These are phyloP conservation scores for Gibbula magus DNA, from an alignment of 2,888 invertebrate genomes.

Conservation along the genomic window DNA sequence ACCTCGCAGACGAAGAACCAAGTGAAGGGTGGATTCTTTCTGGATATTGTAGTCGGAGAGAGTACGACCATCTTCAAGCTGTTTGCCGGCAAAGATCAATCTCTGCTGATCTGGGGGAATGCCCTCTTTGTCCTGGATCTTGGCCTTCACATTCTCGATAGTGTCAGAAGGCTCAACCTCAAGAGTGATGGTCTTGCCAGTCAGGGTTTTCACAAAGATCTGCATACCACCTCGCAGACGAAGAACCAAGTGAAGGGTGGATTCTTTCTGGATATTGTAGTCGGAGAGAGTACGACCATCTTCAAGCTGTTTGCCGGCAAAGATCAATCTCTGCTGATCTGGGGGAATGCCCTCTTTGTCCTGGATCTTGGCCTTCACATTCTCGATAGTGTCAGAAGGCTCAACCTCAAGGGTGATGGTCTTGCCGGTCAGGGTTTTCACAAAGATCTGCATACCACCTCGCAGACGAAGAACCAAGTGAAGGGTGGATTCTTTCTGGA, in stretches of 20 bases:
- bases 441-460: conserved; percentile 85
- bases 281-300: conserved; percentile 94
- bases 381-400: conserved; percentile 93
- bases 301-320: conserved; percentile 95
- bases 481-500: conserved; percentile 95
- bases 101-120: conserved; percentile 86
- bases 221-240: conserved; percentile 83
- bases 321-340: conserved; percentile 90
- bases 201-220: conserved; percentile 81
- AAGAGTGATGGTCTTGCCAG: conserved; percentile 72
- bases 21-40: conserved; percentile 93
- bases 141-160: conserved; percentile 91
- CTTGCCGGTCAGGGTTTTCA: conserved; percentile 73
- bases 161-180: conserved; percentile 88
- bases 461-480: conserved; percentile 92
- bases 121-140: conserved; percentile 78
- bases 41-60: conserved; percentile 95
- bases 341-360: conserved; percentile 78
- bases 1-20: conserved; percentile 88
- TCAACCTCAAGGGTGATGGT: conserved; percentile 78
- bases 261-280: conserved; percentile 95
- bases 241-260: conserved; percentile 91
- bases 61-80: conserved; percentile 94
- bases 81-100: conserved; percentile 95
- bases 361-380: conserved; percentile 83